Evolutionary conservation across 1,140 invertebrate genomes (phyloP).

Genomic region (Xylocopa sonorina): DNA sequence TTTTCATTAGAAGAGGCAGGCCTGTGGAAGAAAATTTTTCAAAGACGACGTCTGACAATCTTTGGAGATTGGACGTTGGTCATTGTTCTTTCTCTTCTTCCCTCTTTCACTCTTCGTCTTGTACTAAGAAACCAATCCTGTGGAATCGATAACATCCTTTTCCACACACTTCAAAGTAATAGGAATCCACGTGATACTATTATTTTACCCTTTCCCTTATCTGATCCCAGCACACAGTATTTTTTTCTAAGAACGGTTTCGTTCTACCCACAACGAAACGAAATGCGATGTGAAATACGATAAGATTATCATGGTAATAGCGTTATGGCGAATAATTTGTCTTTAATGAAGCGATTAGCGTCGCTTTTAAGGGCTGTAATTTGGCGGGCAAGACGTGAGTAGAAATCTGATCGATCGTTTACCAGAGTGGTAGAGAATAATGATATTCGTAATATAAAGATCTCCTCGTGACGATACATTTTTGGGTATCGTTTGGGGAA

Average conservation of each 20-base stretch:
- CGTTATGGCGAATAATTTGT: not conserved
- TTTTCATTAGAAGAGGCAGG: constrained; percentile 74
- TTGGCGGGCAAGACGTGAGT: not conserved
- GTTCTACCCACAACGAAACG: too few species aligned
- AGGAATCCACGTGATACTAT: constrained; percentile 7
- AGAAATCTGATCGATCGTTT: not conserved
- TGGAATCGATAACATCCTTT: constrained; percentile 55
- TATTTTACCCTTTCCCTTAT: constrained; percentile 21
- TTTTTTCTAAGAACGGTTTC: not conserved
- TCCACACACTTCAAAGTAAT: constrained; percentile 26
- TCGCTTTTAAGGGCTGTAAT: not conserved
- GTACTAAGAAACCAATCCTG: constrained; percentile 38
- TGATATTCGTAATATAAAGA: constrained; percentile 13
- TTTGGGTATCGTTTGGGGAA: not conserved
- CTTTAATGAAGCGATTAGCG: not conserved
- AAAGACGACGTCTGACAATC: constrained; percentile 36
- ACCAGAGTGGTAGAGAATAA: not conserved
- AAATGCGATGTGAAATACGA: not conserved
- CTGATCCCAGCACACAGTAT: not conserved
- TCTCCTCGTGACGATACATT: not conserved
- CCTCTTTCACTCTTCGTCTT: not conserved
- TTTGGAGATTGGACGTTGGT: constrained; percentile 25
- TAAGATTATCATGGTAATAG: not conserved
- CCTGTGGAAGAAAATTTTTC: constrained; percentile 61
- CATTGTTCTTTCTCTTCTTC: constrained; percentile 19